These are phyloP conservation scores for Rugalucina vietnamica DNA, from an alignment of 2,888 invertebrate species.

Conservation along the genomic window DNA sequence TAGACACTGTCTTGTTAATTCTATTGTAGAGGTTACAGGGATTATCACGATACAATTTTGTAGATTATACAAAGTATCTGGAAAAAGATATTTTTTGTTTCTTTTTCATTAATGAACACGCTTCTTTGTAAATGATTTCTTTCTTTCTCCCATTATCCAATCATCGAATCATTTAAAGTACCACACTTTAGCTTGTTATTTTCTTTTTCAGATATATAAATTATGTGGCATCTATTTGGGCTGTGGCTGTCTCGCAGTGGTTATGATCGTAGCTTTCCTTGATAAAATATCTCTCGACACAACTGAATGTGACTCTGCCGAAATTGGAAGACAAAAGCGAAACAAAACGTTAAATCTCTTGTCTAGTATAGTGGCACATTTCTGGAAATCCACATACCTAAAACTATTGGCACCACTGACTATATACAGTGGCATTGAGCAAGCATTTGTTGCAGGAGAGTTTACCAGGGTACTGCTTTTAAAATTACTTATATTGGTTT, in stretches of 20 bases:
- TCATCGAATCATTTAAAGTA: not conserved
- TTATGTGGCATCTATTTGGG: conserved; percentile 95
- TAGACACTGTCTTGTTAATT: too few species aligned
- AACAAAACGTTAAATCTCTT: conserved; percentile 50
- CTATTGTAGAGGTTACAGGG: too few species aligned
- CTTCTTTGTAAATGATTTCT: too few species aligned
- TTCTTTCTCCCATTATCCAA: too few species aligned
- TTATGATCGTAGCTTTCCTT: conserved; percentile 93
- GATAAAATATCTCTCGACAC: conserved; percentile 86
- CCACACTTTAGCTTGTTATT: not conserved
- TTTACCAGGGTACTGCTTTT: conserved; percentile 85
- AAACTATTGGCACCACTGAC: conserved; percentile 97
- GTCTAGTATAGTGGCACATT: conserved; percentile 89
- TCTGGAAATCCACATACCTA: conserved; percentile 93
- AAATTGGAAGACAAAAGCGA: not conserved
- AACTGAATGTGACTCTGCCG: not conserved
- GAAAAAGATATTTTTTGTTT: too few species aligned
- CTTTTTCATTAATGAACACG: too few species aligned
- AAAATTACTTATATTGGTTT: too few species aligned
- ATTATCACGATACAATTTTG: too few species aligned
- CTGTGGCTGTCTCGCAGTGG: conserved; percentile 93
- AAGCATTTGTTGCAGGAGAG: conserved; percentile 95
- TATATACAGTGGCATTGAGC: conserved; percentile 98
- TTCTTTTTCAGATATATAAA: conserved; percentile 90
- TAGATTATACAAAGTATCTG: too few species aligned